Percentiles rank a stretch among this genome's conserved stretches.
These are phyloP conservation scores for Theonella swinhoei DNA, from an alignment of 37 sponge, comb jelly and placozoan genomes.

Conservation along the genomic window DNA sequence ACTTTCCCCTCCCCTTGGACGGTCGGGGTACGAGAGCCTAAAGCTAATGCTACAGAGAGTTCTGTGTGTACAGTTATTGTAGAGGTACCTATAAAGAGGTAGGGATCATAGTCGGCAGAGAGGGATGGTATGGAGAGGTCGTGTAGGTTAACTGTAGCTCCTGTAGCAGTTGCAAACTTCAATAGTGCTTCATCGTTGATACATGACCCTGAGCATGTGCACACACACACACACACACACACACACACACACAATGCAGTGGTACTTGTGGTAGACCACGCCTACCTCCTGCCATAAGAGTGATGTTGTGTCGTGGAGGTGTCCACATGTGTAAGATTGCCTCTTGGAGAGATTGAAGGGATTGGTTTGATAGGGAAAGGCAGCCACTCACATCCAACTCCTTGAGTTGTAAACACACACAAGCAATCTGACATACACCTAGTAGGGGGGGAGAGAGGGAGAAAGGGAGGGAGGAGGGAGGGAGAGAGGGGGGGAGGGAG, in stretches of 20 bases:
- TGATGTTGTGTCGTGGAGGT: slow-evolving; percentile 7
- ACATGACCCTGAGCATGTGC: slow-evolving; percentile 38
- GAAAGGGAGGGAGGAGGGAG: background rate
- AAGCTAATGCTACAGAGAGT: too few relatives aligned
- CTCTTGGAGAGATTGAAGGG: slow-evolving; percentile 46
- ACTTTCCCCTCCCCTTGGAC: too few relatives aligned
- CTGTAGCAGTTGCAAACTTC: slow-evolving; percentile 46
- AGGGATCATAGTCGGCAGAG: slow-evolving; percentile 48
- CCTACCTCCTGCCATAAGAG: slow-evolving; percentile 41
- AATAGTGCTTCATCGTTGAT: slow-evolving; percentile 25
- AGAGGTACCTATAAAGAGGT: too few relatives aligned
- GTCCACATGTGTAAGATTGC: background rate
- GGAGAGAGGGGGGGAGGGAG: background rate
- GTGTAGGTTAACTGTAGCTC: slow-evolving; percentile 43
- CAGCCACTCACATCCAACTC: slow-evolving; percentile 70
- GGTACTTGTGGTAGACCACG: too few relatives aligned
- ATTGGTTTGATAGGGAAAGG: slow-evolving; percentile 29
- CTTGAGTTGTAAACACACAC: slow-evolving; percentile 16
- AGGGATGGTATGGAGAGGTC: slow-evolving; percentile 53
- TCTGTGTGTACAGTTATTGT: too few relatives aligned
- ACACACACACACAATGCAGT: background rate
- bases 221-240: slow-evolving; percentile 11
- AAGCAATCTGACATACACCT: slow-evolving; percentile 42
- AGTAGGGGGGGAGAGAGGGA: background rate
- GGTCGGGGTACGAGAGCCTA: too few relatives aligned